Evolutionary conservation across 2,797 vertebrate genomes (phyloP).

Genomic region (Alcedo atthis): DNA sequence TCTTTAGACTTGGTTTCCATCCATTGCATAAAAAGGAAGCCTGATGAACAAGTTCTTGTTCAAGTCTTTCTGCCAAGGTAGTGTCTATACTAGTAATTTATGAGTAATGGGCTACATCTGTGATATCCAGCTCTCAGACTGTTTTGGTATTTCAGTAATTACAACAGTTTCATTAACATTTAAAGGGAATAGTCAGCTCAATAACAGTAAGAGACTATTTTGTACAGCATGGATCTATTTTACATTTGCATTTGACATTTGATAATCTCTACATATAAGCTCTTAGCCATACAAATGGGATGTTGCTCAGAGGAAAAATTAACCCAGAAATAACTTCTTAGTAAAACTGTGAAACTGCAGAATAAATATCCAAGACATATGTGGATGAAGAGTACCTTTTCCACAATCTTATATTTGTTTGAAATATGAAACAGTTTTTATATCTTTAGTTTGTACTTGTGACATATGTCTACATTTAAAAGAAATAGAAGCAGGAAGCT

Average conservation of each 20-base stretch:
- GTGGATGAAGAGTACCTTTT: constrained; percentile 47
- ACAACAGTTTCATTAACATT: constrained; percentile 84
- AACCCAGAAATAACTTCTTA: constrained; percentile 65
- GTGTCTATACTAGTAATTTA: constrained; percentile 73
- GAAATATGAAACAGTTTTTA: constrained; percentile 39
- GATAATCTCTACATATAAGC: constrained; percentile 75
- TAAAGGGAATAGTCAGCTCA: constrained; percentile 79
- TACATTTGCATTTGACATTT: constrained; percentile 84
- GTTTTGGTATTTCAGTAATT: constrained; percentile 83
- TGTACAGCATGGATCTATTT: constrained; percentile 70
- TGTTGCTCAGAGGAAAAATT: constrained; percentile 73
- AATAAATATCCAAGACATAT: constrained; percentile 37
- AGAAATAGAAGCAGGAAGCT: neutral
- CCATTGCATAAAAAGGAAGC: constrained; percentile 48
- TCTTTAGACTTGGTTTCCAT: constrained; percentile 37
- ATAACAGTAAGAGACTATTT: constrained; percentile 76
- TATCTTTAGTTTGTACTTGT: constrained; percentile 33
- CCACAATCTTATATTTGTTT: neutral
- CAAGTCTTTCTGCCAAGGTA: constrained; percentile 68
- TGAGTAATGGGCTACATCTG: constrained; percentile 78
- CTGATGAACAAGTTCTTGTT: constrained; percentile 64
- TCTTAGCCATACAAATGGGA: constrained; percentile 72
- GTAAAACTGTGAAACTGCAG: constrained; percentile 55
- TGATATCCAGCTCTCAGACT: constrained; percentile 75
- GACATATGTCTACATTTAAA: neutral